These are phyloP conservation scores for Ischnura elegans DNA, from an alignment of 2,888 invertebrate genomes.

Conservation along the genomic window DNA sequence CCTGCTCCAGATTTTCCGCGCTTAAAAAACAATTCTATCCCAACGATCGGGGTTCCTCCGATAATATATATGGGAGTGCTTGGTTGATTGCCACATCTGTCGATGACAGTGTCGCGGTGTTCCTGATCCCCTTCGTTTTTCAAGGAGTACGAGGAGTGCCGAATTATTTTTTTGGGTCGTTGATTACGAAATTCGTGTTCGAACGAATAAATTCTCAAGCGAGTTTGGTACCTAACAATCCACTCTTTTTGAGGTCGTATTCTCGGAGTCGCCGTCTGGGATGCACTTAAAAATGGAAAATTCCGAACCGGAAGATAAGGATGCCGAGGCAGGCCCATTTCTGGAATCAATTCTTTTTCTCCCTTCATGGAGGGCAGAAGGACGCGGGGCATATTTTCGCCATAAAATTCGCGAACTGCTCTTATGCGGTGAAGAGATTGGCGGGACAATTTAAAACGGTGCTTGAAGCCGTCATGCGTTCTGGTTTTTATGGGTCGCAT, in stretches of 20 bases:
- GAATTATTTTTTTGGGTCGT: conserved; percentile 2
- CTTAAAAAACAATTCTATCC: neutral
- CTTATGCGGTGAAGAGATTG: too few relatives aligned
- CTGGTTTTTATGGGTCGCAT: too few relatives aligned
- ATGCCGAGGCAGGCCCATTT: neutral
- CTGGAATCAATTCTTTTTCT: neutral
- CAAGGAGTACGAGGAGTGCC: neutral
- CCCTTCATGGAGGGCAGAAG: too few relatives aligned
- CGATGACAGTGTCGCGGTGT: neutral
- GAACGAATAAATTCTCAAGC: neutral
- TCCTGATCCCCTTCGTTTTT: neutral
- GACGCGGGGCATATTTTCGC: too few relatives aligned
- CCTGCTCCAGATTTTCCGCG: conserved; percentile 11
- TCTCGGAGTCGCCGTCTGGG: neutral
- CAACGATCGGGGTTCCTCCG: neutral
- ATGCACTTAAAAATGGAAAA: neutral
- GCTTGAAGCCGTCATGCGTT: too few relatives aligned
- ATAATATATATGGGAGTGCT: conserved; percentile 31
- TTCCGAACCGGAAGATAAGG: neutral
- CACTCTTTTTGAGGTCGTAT: neutral
- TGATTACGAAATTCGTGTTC: neutral
- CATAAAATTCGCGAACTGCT: too few relatives aligned
- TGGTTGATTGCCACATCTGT: neutral
- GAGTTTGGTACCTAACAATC: neutral
- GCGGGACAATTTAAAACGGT: too few relatives aligned